Base-by-base conservation (phyloP, 2,888 invertebrate species). In the Netelia virgata region DNA sequence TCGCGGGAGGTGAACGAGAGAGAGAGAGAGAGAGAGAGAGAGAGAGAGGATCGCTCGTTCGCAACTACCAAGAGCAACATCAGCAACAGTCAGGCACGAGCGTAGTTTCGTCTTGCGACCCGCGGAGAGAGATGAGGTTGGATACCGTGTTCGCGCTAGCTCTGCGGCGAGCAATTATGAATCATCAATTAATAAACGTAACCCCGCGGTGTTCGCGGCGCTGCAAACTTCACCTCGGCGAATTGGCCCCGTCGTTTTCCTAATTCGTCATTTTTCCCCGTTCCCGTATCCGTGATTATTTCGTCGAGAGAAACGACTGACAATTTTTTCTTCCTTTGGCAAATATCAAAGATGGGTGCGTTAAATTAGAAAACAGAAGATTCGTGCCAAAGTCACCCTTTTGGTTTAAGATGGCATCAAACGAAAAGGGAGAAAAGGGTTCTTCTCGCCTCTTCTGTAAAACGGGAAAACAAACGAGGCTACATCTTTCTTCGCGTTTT, bases 121-220 rank as follows among this genome's bases (percentile, higher is more conserved):
- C 41, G 41, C 36, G 47, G 73, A 36, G 73, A 36, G 57, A 68
- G 73, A 59, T 43, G 36, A 64, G 75, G 53, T 28, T 64, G 64
- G 50, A 57, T 50, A 61, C 16, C 55, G 16, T 16, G n/a, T 28
- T 66, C 77, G 50, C 61, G 73, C 70, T 53, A 23, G 76, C 55
- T 70, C 18, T 70, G 88, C 86, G 86, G 84, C 83, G 84, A 87
- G 89, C 90, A 90, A 91, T 91, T 90, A 91, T 90, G 89, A 90
- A 88, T 91, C 90, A 88, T 88, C 90, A 88, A 91, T 91, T 91
- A 91, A 91, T 89, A 90, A 89, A 88, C 87, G 88, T 87, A 87
- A 88, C 87, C 87, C 86, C 14, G 47, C 47, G 47, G 47, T 47
- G 47, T 47, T 47, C 47, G 47, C 47, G 47, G 55, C 23, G 14